phyloP scores from a whole-genome alignment of 2,113 vertebrate genomes.

The Phasianus colchicus region DNA sequence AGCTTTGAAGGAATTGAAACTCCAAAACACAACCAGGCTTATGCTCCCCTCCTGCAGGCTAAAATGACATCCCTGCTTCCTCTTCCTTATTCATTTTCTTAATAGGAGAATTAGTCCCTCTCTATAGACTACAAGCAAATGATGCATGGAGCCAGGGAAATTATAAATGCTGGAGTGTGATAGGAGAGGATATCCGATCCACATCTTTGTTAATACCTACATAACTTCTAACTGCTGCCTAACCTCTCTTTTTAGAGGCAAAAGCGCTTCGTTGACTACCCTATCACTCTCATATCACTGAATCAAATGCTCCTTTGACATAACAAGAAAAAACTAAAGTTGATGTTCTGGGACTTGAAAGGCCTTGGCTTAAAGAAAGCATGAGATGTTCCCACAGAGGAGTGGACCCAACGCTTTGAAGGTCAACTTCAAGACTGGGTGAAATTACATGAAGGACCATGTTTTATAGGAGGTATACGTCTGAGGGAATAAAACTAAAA shows the following conservation, averaged over 20 bases:
- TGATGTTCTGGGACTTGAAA: background rate
- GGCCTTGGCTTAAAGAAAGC: background rate
- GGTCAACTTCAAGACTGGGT: background rate
- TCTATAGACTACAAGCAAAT: background rate
- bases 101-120: background rate
- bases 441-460: background rate
- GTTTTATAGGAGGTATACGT: too few relatives aligned
- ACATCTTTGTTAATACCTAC: background rate
- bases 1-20: slow-evolving; percentile 10
- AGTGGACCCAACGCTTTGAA: background rate
- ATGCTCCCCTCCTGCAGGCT: background rate
- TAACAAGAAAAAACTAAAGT: background rate
- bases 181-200: rapidly evolving
- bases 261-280: background rate
- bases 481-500: background rate
- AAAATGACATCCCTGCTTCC: background rate
- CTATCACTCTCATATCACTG: background rate
- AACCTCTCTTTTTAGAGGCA: background rate
- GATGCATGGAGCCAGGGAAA: background rate
- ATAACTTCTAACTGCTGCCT: background rate
- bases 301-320: background rate
- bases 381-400: background rate
- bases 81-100: slow-evolving; percentile 1
- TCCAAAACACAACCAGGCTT: background rate
- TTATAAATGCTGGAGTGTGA: background rate